Percentiles rank a stretch among this genome's conserved stretches.
These are phyloP conservation scores for Eidolon dupreanum DNA, from an alignment of 2,797 vertebrate genomes.

Conservation along the genomic window DNA sequence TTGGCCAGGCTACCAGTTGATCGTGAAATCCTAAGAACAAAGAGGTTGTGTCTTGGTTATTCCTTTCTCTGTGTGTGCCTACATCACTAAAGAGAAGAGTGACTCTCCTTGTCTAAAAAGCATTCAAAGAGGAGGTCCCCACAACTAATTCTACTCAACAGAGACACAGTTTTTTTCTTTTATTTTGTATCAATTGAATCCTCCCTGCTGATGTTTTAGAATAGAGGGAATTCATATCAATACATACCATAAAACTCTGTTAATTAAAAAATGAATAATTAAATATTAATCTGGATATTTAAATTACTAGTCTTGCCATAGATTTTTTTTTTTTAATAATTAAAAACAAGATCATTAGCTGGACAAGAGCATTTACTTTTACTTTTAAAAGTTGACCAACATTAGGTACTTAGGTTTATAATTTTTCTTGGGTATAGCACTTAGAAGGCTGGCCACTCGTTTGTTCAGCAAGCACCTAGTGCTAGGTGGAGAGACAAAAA, in stretches of 20 bases:
- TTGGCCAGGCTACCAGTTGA: rapidly evolving
- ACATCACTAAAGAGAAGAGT: not conserved
- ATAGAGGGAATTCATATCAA: not conserved
- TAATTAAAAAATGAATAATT: constrained; percentile 41
- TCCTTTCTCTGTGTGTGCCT: not conserved
- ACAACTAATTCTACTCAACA: not conserved
- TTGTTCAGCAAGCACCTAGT: not conserved
- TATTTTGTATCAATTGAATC: not conserved
- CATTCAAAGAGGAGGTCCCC: not conserved
- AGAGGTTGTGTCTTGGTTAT: not conserved
- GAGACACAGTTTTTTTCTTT: not conserved
- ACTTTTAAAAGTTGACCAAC: not conserved
- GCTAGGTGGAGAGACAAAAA: rapidly evolving
- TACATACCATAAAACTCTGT: not conserved
- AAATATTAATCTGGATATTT: constrained; percentile 7
- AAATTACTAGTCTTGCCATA: not conserved
- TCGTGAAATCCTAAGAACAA: not conserved
- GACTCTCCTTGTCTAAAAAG: not conserved
- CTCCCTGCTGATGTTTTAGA: not conserved
- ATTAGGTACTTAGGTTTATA: not conserved
- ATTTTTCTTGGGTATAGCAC: not conserved
- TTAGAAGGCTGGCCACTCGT: not conserved
- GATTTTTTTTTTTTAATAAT: not conserved
- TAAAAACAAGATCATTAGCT: not conserved
- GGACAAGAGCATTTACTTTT: not conserved